phyloP scores from a whole-genome alignment of 1,140 invertebrate genomes.

The Drosophila subobscura region DNA sequence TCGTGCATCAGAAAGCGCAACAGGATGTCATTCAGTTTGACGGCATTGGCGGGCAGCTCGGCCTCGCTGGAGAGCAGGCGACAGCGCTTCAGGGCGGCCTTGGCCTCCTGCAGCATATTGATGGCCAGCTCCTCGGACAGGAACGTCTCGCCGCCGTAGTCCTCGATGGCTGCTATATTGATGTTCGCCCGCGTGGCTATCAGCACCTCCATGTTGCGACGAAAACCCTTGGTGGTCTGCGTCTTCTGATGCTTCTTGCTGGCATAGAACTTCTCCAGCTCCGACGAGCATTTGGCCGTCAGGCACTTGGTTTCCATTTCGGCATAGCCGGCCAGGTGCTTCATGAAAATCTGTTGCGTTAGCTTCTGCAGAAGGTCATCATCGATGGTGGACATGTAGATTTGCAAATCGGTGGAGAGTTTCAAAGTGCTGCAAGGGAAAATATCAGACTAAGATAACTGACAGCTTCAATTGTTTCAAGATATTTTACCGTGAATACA shows the following conservation, averaged over 20 bases:
- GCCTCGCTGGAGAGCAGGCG: constrained; percentile 91
- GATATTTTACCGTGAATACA: constrained; percentile 89
- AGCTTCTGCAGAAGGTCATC: constrained; percentile 91
- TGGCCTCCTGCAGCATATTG: constrained; percentile 95
- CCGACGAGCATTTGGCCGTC: constrained; percentile 88
- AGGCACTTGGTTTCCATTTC: constrained; percentile 90
- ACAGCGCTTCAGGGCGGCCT: constrained; percentile 95
- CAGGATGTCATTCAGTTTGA: constrained; percentile 93
- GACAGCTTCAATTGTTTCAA: background rate
- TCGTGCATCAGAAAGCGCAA: constrained; percentile 94
- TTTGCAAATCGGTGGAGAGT: constrained; percentile 88
- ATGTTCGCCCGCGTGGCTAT: constrained; percentile 95
- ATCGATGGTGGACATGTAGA: constrained; percentile 92
- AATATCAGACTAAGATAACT: background rate
- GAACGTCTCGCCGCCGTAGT: constrained; percentile 98
- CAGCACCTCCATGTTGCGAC: constrained; percentile 96
- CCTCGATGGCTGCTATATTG: constrained; percentile 96
- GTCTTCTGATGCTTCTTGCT: constrained; percentile 98
- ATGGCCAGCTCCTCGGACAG: constrained; percentile 98
- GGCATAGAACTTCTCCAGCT: constrained; percentile 95
- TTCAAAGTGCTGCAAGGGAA: constrained; percentile 87
- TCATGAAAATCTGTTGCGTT: constrained; percentile 92
- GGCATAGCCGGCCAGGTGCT: constrained; percentile 90
- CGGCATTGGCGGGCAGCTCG: constrained; percentile 92
- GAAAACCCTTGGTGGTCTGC: constrained; percentile 94